These are phyloP conservation scores for Sycophila sp. DNA, from an alignment of 1,140 invertebrate genomes.

Conservation along the genomic window DNA sequence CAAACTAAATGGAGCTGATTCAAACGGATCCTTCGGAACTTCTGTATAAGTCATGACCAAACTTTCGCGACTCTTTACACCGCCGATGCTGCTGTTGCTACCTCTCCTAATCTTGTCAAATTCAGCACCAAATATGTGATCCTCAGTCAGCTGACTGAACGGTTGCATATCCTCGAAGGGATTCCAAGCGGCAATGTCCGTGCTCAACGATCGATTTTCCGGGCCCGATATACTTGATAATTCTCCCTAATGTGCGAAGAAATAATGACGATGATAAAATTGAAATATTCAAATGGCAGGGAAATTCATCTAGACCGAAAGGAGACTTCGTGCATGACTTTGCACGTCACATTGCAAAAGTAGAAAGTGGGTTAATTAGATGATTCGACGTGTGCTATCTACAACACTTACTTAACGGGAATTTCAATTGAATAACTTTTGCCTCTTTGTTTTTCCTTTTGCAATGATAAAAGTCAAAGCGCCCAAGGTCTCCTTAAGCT, in stretches of 20 bases:
- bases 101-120: slow-evolving; percentile 85
- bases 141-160: slow-evolving; percentile 83
- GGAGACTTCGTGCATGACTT: neutral
- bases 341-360: neutral
- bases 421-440: neutral
- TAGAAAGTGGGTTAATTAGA: neutral
- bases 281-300: neutral
- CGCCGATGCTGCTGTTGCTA: slow-evolving; percentile 84
- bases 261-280: neutral
- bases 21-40: slow-evolving; percentile 79
- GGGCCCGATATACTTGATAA: slow-evolving; percentile 61
- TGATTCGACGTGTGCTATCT: neutral
- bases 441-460: neutral
- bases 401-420: neutral
- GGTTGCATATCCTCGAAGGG: slow-evolving; percentile 79
- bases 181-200: slow-evolving; percentile 80
- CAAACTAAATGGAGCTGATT: slow-evolving; percentile 82
- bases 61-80: slow-evolving; percentile 80
- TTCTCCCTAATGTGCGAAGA: slow-evolving; percentile 55
- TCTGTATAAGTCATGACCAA: slow-evolving; percentile 78
- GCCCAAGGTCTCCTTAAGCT: neutral
- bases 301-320: neutral
- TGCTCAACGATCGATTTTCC: slow-evolving; percentile 70
- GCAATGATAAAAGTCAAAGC: neutral
- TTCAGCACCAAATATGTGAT: slow-evolving; percentile 87